Conservation (phyloP, 2,113 vertebrate genomes). For the Acrocephalus arundinaceus region DNA sequence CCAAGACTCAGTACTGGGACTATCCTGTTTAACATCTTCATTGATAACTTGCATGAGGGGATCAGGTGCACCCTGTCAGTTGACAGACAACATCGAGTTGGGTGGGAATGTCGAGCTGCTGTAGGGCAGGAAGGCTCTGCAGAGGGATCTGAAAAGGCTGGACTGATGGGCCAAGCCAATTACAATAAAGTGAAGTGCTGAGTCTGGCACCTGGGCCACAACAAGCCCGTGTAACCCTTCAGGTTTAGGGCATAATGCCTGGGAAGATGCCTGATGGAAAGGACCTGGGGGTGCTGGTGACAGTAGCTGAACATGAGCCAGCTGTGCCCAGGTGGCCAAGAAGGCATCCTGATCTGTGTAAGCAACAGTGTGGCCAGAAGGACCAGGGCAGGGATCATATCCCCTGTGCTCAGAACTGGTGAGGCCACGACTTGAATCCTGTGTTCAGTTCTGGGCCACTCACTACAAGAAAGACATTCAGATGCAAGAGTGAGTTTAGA, state of each 20-base stretch:
- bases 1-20: neutral
- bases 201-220: neutral
- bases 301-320: neutral
- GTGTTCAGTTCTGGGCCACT: neutral
- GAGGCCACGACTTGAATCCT: neutral
- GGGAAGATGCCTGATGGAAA: neutral
- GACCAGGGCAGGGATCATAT: accelerated
- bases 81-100: accelerated
- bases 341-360: neutral
- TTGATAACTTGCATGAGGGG: neutral
- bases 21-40: neutral
- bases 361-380: neutral
- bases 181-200: neutral
- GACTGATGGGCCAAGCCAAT: neutral
- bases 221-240: neutral
- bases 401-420: neutral
- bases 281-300: neutral
- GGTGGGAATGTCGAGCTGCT: neutral
- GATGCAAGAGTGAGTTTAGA: neutral
- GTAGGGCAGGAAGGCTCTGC: neutral
- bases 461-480: neutral
- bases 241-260: neutral
- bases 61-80: neutral
- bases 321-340: neutral
- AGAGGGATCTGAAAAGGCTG: neutral